Conservation (phyloP, 2,113 vertebrate genomes). For the Ia io region DNA sequence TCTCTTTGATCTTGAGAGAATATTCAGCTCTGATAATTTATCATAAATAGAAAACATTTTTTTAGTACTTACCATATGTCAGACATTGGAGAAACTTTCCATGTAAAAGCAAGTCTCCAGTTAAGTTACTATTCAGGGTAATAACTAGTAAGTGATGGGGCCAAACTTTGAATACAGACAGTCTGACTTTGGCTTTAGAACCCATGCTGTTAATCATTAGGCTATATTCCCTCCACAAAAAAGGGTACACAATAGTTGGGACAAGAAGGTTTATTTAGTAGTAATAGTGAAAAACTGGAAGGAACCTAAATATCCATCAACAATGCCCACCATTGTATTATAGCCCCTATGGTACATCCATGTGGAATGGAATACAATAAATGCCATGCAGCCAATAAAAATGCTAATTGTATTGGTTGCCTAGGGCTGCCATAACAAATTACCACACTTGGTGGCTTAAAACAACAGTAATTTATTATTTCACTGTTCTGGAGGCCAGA, state of each 20-base stretch:
- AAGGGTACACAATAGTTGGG: background rate
- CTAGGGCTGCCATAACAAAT: background rate
- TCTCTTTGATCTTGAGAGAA: background rate
- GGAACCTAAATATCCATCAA: background rate
- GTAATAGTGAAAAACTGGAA: background rate
- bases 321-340: background rate
- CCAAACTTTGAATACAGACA: background rate
- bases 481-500: background rate
- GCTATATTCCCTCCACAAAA: background rate
- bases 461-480: background rate
- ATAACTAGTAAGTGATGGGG: background rate
- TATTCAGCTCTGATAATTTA: background rate
- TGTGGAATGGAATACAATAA: background rate
- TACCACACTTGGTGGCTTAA: background rate
- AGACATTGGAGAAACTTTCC: background rate
- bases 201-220: background rate
- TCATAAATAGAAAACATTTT: background rate
- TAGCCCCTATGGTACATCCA: background rate
- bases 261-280: background rate
- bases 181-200: background rate
- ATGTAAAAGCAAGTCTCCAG: background rate
- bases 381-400: background rate
- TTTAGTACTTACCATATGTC: background rate
- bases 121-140: background rate
- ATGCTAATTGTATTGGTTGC: background rate